Base-by-base conservation (phyloP, 2,888 invertebrate species). In the Nowickia ferox region DNA sequence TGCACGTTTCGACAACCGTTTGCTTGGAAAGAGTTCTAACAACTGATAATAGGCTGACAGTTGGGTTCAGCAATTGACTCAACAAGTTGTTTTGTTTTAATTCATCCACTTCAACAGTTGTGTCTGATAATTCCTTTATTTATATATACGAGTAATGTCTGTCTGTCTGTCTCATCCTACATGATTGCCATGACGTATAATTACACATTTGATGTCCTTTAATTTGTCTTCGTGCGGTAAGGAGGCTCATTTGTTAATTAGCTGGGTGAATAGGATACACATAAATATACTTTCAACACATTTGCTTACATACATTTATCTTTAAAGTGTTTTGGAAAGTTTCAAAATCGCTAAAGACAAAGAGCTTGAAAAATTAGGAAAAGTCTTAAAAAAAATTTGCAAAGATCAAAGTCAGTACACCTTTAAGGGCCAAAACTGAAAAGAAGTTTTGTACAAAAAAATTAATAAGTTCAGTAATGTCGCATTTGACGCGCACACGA, bases 201-300 rank as follows among this genome's bases (percentile, higher is more conserved):
- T 83, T 83, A 65, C 66, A 57, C 72, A 66, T 66, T 65, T 53
- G n/a, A 13, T 61, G 57, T 77, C 82, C 82, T 83, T 82, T 81
- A 48, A 65, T 69, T 81, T 75, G 11, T 40, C n/a, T 75, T 22
- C 55, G 40, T 44, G 15, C 40, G 15, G 8, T 53, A 66, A 61
- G 59, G 83, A 22, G 57, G 38, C 5, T 17, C 2, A 3, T 22
- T 72, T 77, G 63, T 9, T 15, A 82, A 82, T 30, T 63, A 15
- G 6, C 6, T 59, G 30, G 4, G n/a, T 59, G 19, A 9, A 55
- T 22, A 19, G 30, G 6, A 30, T 30, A 30, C 30, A 30, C 30
- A 30, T 30, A 30, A 1, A 30, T 30, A 30, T 4, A 30, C 4
- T 30, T 30, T 30, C 6, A 30, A 30, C 30, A 30, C 30, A 30